These are phyloP conservation scores for Lindbergichthys nudifrons DNA, from an alignment of 2,797 vertebrate species.

Conservation along the genomic window DNA sequence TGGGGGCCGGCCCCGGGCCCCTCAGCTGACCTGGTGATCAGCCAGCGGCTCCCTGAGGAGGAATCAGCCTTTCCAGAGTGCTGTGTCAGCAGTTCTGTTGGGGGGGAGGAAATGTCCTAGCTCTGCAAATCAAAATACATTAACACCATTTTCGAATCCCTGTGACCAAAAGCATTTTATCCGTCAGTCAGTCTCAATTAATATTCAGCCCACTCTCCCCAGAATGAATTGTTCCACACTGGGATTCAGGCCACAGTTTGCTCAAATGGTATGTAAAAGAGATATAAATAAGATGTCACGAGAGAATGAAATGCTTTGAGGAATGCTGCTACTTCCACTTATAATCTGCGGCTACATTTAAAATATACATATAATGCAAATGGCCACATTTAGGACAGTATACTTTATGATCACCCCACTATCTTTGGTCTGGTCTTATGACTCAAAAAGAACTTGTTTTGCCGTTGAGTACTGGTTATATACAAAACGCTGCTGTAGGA, in stretches of 20 bases:
- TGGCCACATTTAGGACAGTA: background rate
- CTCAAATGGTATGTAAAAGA: background rate
- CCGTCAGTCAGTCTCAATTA: constrained; percentile 4
- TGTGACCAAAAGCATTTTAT: constrained; percentile 22
- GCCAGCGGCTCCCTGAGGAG: constrained; percentile 58
- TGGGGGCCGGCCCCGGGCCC: constrained; percentile 31
- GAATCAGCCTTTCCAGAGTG: constrained; percentile 37
- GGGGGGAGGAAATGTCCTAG: constrained; percentile 22
- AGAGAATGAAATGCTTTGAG: background rate
- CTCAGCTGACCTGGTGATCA: constrained; percentile 68
- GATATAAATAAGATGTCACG: background rate
- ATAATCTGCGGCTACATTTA: background rate
- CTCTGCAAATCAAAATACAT: constrained; percentile 40
- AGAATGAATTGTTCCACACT: background rate
- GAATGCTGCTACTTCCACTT: background rate
- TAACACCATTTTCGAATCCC: constrained; percentile 21
- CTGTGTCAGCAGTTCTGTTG: constrained; percentile 50
- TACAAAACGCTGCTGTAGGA: background rate
- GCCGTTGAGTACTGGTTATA: background rate
- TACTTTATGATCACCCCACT: background rate
- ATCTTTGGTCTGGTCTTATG: background rate
- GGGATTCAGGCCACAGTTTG: background rate
- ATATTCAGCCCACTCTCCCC: constrained; percentile 2
- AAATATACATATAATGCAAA: background rate
- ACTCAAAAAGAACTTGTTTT: background rate